These are phyloP conservation scores for Leptodactylus fallax DNA, from an alignment of 2,797 vertebrate genomes.

Conservation along the genomic window DNA sequence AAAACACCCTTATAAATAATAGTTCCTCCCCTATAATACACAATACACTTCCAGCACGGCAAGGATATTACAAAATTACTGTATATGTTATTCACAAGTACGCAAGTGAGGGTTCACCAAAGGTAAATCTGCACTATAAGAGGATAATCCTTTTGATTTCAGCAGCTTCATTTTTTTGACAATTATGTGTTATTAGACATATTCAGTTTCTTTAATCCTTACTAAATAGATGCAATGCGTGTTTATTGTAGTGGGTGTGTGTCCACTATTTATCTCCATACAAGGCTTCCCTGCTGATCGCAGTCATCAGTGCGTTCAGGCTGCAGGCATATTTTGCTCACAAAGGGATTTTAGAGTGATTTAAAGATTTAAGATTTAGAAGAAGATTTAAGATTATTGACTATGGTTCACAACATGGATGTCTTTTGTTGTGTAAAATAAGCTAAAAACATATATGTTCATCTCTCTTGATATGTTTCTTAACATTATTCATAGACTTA, in stretches of 20 bases:
- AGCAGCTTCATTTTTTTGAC: not conserved
- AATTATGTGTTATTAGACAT: conserved; percentile 6
- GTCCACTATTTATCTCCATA: not conserved
- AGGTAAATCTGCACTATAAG: not conserved
- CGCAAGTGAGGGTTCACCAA: not conserved
- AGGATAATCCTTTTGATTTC: conserved; percentile 10
- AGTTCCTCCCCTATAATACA: too few relatives aligned
- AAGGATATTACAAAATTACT: not conserved
- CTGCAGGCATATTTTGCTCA: not conserved
- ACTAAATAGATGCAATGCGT: not conserved
- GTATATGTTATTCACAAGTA: not conserved
- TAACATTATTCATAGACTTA: too few relatives aligned
- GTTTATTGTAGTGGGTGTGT: conserved; percentile 21
- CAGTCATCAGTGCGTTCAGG: not conserved
- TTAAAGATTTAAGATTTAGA: too few relatives aligned
- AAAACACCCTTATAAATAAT: too few relatives aligned
- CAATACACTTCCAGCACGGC: not conserved
- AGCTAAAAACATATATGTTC: not conserved
- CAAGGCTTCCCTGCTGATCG: not conserved
- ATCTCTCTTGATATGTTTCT: not conserved
- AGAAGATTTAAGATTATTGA: conserved; percentile 12
- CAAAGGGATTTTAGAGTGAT: conserved; percentile 13
- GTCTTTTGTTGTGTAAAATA: conserved; percentile 40
- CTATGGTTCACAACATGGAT: not conserved
- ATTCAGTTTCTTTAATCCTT: conserved; percentile 5